phyloP scores from a whole-genome alignment of 2,797 vertebrate genomes.

The Balearica regulorum region DNA sequence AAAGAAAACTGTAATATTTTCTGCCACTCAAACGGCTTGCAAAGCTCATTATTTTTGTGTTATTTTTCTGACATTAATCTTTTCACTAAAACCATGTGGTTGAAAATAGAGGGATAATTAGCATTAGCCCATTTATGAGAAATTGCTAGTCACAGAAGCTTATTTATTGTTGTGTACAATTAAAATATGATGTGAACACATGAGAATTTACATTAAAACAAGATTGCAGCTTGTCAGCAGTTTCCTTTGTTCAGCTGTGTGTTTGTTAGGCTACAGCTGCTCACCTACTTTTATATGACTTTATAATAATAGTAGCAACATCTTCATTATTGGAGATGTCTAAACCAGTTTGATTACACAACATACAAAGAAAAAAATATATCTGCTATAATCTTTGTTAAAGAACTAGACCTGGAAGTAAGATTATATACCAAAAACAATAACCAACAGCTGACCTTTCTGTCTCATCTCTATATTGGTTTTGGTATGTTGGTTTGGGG shows the following conservation, averaged over 20 bases:
- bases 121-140: constrained; percentile 42
- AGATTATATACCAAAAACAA: not conserved
- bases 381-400: not conserved
- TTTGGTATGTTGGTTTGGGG: not conserved
- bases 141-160: constrained; percentile 25
- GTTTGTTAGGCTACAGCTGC: constrained; percentile 53
- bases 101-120: constrained; percentile 53
- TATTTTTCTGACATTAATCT: not conserved
- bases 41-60: not conserved
- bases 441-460: not conserved
- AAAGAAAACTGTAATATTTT: not conserved
- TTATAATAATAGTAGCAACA: constrained; percentile 40
- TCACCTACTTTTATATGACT: constrained; percentile 45
- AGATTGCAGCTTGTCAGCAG: constrained; percentile 33
- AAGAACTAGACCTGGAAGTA: not conserved
- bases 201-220: constrained; percentile 56
- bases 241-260: constrained; percentile 36
- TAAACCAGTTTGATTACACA: constrained; percentile 36
- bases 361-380: not conserved
- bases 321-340: constrained; percentile 26
- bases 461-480: not conserved
- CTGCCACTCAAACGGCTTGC: constrained; percentile 12
- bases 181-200: constrained; percentile 4
- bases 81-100: not conserved
- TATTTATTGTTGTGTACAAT: constrained; percentile 24